Conservation (phyloP, 2,797 vertebrate species). For the Neosilurus hyrtlii region DNA sequence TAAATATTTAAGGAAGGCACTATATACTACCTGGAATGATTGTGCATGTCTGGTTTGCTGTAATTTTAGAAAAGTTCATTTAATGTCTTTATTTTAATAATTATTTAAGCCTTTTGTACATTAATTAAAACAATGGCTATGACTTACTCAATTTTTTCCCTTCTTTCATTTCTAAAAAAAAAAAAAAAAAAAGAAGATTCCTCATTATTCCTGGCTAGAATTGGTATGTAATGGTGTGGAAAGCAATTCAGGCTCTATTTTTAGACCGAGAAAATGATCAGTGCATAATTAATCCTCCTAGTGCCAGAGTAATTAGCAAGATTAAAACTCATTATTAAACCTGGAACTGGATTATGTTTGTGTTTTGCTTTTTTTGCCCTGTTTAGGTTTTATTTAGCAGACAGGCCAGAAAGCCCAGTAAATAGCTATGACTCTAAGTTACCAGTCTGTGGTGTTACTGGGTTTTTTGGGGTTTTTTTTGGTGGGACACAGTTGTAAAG, state of each 20-base stretch:
- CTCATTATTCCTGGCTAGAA: neutral
- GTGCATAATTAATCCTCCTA: conserved; percentile 3
- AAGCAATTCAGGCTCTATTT: conserved; percentile 16
- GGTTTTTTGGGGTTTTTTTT: too few relatives aligned
- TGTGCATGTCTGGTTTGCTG: conserved; percentile 4
- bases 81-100: neutral
- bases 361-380: neutral
- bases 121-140: neutral
- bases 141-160: neutral
- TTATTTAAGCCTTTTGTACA: neutral
- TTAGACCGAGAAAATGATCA: conserved; percentile 13
- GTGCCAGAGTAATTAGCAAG: conserved; percentile 25
- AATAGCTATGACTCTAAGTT: neutral
- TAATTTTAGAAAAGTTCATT: neutral
- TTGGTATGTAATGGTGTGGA: conserved; percentile 4
- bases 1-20: neutral
- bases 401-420: neutral
- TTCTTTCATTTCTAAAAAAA: conserved; percentile 1
- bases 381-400: neutral
- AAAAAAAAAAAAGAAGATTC: neutral
- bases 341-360: conserved; percentile 19
- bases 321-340: conserved; percentile 30
- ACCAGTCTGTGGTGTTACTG: too few relatives aligned
- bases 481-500: neutral
- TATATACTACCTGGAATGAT: neutral